Evolutionary conservation across 37 sponge, comb jelly and placozoan species (phyloP).

Genomic region (Halisarca cf. caerulea): DNA sequence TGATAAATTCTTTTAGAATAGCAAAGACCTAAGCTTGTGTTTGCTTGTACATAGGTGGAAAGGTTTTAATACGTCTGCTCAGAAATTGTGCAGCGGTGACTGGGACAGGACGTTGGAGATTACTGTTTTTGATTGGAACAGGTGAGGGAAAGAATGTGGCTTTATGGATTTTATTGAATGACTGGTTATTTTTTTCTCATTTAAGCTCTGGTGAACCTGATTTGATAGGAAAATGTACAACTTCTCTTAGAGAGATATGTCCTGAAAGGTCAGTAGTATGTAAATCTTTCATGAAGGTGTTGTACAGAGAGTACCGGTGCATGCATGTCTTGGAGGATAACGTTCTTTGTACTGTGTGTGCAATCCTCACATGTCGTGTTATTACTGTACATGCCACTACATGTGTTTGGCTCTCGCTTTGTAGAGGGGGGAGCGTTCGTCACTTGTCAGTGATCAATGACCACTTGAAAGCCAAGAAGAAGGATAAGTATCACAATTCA

Average conservation of each 20-base stretch:
- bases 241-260: slow-evolving; percentile 63
- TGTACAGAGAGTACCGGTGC: background rate
- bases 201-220: slow-evolving; percentile 74
- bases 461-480: slow-evolving; percentile 73
- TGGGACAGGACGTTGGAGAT: slow-evolving; percentile 76
- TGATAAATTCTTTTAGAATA: background rate
- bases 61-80: slow-evolving; percentile 43
- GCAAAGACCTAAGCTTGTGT: background rate
- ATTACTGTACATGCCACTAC: too few species aligned
- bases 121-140: slow-evolving; percentile 90
- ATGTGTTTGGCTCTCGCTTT: too few species aligned
- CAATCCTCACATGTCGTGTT: too few species aligned
- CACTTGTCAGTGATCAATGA: slow-evolving; percentile 72
- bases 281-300: background rate
- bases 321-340: too few species aligned
- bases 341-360: too few species aligned
- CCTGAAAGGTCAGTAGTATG: slow-evolving; percentile 52
- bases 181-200: too few species aligned
- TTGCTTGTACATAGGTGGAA: slow-evolving; percentile 67
- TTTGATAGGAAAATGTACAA: slow-evolving; percentile 59
- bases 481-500: slow-evolving; percentile 77
- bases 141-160: slow-evolving; percentile 16
- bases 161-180: too few species aligned
- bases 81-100: slow-evolving; percentile 89
- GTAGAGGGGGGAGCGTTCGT: slow-evolving; percentile 62